Evolutionary conservation across 2,888 invertebrate species (phyloP), one percentile per base, ranked within the genome.

Genomic region (Lissonota sp.): DNA sequence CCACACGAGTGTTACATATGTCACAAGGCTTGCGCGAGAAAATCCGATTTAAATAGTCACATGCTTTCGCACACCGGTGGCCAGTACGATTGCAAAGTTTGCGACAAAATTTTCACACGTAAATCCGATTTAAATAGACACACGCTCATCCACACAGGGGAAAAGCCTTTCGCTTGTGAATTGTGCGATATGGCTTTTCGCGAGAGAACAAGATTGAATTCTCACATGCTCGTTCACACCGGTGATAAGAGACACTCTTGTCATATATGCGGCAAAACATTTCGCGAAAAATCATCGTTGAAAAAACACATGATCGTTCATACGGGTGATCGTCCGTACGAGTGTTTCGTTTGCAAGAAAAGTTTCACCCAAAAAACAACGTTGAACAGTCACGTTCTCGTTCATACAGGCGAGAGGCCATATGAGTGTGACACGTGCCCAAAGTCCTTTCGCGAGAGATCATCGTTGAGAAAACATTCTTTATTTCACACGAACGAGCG

Each of bases 11-110:
- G 92, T 86, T 90, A 91, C 53, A 90, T 92, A 60, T 92, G 92
- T 60, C 90, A 91, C 76, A 92, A 92, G 67, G 91, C 91, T 4
- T 91, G 91, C 76, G 91, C 92, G 0, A 85, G 92, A 6, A 92
- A 92, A 78, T 92, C 92, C 0, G 92, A 92, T 85, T 84, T 92
- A 6, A 92, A 91, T 63, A 91, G 91, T 69, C 92, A 92, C 73
- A 92, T 92, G 91, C 81, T 92, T 0, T 86, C 91, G 8, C 92
- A 92, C 71, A 92, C 92, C 5, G 92, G 92, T 1, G 92, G 92
- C 0, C 92, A 92, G 42, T 92, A 92, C 57, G 92, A 92, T 39
- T 92, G 92, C 72, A 90, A 91, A 79, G 87, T 92, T 16, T 92
- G 92, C 84, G 89, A 91, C 79, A 92, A 92, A 71, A 92, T 92